A percentile compares a stretch with the other conserved stretches of the same genome.
Evolutionary conservation across 2,797 vertebrate genomes (phyloP).

Genomic region (Falco rusticolus): DNA sequence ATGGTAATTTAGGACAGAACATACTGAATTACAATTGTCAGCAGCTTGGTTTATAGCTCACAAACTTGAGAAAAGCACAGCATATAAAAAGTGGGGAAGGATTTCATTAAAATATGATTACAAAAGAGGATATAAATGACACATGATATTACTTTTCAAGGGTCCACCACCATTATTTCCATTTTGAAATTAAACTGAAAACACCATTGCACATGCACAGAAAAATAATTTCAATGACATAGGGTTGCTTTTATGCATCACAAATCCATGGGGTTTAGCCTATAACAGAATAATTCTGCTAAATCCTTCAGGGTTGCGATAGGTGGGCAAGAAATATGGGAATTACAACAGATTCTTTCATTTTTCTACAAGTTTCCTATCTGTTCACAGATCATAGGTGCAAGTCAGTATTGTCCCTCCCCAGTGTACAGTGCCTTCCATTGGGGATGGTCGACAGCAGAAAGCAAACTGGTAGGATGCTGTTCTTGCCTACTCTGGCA

Average conservation of each 20-base stretch:
- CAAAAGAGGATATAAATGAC: background rate
- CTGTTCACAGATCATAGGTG: background rate
- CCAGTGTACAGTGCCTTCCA: background rate
- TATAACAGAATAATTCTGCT: background rate
- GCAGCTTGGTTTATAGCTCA: slow-evolving; percentile 46
- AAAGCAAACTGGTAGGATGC: background rate
- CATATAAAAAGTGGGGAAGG: background rate
- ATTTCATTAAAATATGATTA: slow-evolving; percentile 33
- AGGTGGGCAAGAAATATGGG: background rate
- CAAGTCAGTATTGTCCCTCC: background rate
- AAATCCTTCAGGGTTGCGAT: background rate
- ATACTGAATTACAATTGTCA: slow-evolving; percentile 62
- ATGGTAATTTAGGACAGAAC: slow-evolving; percentile 47
- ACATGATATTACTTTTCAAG: background rate
- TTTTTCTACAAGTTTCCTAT: background rate
- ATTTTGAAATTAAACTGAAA: background rate
- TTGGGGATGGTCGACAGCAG: background rate
- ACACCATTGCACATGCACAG: accelerated
- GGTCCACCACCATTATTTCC: background rate
- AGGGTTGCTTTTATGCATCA: background rate
- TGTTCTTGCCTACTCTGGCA: background rate
- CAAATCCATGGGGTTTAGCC: background rate
- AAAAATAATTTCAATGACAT: background rate
- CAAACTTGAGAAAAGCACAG: slow-evolving; percentile 44
- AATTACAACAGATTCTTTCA: background rate